Conservation (phyloP, 2,113 vertebrate species). For the Aptenodytes forsteri region DNA sequence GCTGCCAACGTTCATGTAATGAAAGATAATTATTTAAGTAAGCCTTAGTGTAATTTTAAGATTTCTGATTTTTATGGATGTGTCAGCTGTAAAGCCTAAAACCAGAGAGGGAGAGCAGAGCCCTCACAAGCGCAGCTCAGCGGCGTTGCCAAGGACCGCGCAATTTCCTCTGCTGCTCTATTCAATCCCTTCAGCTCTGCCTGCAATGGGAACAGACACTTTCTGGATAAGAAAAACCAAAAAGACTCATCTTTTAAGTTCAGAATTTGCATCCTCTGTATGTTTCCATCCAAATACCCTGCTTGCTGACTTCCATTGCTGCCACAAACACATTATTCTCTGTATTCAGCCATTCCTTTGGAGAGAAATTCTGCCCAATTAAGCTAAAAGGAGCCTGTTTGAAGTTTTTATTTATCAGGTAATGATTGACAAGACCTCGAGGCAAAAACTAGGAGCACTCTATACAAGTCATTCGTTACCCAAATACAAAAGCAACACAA, state of each 20-base stretch:
- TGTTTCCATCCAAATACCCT: background rate
- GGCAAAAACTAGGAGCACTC: constrained; percentile 41
- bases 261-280: background rate
- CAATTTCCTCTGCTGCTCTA: background rate
- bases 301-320: background rate
- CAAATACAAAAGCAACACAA: constrained; percentile 27
- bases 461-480: constrained; percentile 38
- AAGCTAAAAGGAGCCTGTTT: constrained; percentile 41
- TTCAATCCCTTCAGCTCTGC: background rate
- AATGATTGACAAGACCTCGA: constrained; percentile 68
- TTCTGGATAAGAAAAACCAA: background rate
- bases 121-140: background rate
- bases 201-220: background rate
- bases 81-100: background rate
- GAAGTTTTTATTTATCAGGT: constrained; percentile 68
- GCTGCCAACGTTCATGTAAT: background rate
- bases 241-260: background rate
- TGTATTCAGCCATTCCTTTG: background rate
- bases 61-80: background rate
- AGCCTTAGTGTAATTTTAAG: background rate
- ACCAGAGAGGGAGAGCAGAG: background rate
- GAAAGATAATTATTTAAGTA: constrained; percentile 33
- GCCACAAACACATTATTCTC: background rate
- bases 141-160: background rate
- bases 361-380: constrained; percentile 47